A percentile compares a stretch with the other conserved stretches of the same genome.
These are phyloP conservation scores for Orthonychiurus folsomi DNA, from an alignment of 2,888 invertebrate species.

Conservation along the genomic window DNA sequence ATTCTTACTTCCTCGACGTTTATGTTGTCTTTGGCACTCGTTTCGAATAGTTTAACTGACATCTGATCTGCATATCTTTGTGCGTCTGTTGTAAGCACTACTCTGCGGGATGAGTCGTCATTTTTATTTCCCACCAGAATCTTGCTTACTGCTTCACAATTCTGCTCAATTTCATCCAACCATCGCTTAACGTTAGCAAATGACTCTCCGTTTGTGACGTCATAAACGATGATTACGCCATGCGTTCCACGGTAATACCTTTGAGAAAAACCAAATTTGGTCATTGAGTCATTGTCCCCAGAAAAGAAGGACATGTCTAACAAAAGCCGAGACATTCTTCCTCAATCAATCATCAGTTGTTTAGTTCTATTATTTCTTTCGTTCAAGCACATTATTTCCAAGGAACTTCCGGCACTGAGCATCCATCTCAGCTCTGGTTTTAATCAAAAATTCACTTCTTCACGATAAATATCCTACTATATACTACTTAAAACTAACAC, in stretches of 20 bases:
- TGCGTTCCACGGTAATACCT: slow-evolving; percentile 96
- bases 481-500: no score
- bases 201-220: slow-evolving; percentile 96
- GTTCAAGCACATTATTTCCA: no score
- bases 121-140: slow-evolving; percentile 98
- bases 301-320: no score
- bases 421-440: no score
- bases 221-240: slow-evolving; percentile 98
- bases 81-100: slow-evolving; percentile 93
- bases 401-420: no score
- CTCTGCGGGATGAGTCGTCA: slow-evolving; percentile 87
- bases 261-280: slow-evolving; percentile 22
- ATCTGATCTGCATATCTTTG: slow-evolving; percentile 94
- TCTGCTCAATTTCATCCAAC: slow-evolving; percentile 98
- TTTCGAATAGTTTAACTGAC: slow-evolving; percentile 94
- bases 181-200: slow-evolving; percentile 98
- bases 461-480: no score
- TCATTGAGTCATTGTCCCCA: no score
- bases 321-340: no score
- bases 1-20: slow-evolving; percentile 94
- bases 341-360: no score
- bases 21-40: slow-evolving; percentile 97
- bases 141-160: slow-evolving; percentile 98
- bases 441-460: no score
- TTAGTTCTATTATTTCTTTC: no score